phyloP scores from a whole-genome alignment of 2,888 invertebrate species.

The Mythimna vitellina region DNA sequence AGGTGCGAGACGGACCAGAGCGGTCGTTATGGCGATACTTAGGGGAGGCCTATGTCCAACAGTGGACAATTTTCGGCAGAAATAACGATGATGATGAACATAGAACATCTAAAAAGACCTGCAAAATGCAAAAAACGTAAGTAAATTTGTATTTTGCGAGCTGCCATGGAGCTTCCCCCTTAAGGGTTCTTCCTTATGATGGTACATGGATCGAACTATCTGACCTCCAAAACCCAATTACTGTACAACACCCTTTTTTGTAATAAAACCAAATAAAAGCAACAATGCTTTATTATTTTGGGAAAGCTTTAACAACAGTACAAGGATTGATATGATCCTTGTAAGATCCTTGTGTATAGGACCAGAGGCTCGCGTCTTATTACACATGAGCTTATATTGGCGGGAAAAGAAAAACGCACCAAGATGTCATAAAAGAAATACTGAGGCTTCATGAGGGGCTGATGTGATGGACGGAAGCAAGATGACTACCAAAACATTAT shows the following conservation, averaged over 20 bases:
- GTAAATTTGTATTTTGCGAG: too few species aligned
- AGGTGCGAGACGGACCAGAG: too few species aligned
- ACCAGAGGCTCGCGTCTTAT: conserved; percentile 19
- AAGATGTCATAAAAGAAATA: conserved; percentile 38
- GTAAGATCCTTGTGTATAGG: neutral
- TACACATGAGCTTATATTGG: conserved; percentile 35
- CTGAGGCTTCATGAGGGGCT: conserved; percentile 25
- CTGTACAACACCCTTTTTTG: neutral
- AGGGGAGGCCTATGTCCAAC: too few species aligned
- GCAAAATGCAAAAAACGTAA: too few species aligned
- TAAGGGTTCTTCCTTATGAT: neutral
- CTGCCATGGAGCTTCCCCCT: too few species aligned
- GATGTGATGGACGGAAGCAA: neutral
- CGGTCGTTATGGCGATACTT: too few species aligned
- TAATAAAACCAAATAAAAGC: too few species aligned
- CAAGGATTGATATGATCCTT: conserved; percentile 43
- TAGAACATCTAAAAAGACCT: too few species aligned
- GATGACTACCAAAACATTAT: neutral
- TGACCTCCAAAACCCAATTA: neutral
- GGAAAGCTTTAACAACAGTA: conserved; percentile 11
- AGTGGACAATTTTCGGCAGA: too few species aligned
- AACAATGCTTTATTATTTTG: neutral
- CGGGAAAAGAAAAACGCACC: conserved; percentile 6
- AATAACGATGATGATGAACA: too few species aligned
- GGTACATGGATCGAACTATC: neutral